Conservation (phyloP, 2,888 invertebrate species). For the Zaprionus bogoriensis region DNA sequence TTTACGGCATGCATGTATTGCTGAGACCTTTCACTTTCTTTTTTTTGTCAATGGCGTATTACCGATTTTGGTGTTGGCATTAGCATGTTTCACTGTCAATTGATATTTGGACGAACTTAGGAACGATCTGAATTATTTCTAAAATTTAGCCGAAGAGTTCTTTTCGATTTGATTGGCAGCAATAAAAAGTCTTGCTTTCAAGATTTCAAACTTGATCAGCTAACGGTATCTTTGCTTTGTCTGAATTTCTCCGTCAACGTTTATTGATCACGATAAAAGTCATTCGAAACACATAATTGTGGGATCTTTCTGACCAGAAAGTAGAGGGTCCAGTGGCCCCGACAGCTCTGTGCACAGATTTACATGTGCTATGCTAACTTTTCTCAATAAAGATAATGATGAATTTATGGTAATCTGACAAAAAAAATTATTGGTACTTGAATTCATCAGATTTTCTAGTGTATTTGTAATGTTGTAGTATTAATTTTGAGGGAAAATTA, state of each 20-base stretch:
- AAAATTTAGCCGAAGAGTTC: neutral
- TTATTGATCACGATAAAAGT: conserved; percentile 39
- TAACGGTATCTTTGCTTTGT: conserved; percentile 32
- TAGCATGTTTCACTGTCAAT: conserved; percentile 5
- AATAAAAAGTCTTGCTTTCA: neutral
- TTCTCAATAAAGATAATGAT: neutral
- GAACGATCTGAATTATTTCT: conserved; percentile 15
- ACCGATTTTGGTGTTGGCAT: conserved; percentile 9
- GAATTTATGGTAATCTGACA: neutral
- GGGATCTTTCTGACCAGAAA: neutral
- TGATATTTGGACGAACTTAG: conserved; percentile 6
- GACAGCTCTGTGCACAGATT: conserved; percentile 7
- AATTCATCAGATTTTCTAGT: too few species aligned
- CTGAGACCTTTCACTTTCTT: conserved; percentile 66
- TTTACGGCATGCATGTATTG: conserved; percentile 25
- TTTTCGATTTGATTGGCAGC: conserved; percentile 5
- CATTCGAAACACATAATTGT: conserved; percentile 1
- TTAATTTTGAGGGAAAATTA: too few species aligned
- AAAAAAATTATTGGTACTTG: too few species aligned
- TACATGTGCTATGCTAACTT: conserved; percentile 22
- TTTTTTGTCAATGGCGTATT: conserved; percentile 25
- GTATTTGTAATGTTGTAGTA: too few species aligned
- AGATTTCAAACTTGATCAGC: conserved; percentile 34
- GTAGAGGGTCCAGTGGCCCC: neutral
- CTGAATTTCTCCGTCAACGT: conserved; percentile 23